These are phyloP conservation scores for Cynodonichthys magdalenae DNA, from an alignment of 2,797 vertebrate genomes.

Conservation along the genomic window DNA sequence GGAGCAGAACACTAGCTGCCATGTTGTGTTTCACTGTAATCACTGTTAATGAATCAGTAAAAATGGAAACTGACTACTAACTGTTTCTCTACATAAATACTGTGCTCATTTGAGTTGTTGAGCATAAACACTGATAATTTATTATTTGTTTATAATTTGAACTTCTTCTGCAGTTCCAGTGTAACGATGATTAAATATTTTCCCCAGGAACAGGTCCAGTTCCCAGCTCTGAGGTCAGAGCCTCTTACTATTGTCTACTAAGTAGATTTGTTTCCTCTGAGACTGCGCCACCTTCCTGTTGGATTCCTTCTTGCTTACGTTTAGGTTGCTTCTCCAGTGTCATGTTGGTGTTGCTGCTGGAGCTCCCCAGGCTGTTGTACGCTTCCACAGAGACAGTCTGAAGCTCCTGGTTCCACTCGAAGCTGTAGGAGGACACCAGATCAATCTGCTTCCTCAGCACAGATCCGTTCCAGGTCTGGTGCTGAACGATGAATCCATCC, in stretches of 20 bases:
- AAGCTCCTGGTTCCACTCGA: conserved; percentile 81
- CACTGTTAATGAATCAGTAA: too few species aligned
- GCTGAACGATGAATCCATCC: conserved; percentile 81
- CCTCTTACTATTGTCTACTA: neutral
- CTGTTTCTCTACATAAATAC: too few species aligned
- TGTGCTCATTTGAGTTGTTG: too few species aligned
- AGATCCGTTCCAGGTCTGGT: conserved; percentile 58
- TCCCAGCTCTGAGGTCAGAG: neutral
- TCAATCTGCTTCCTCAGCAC: conserved; percentile 71
- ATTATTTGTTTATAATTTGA: neutral
- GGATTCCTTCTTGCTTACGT: conserved; percentile 68
- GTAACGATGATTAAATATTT: neutral
- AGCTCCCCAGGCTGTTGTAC: conserved; percentile 87
- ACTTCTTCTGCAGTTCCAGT: neutral
- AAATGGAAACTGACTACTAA: too few species aligned
- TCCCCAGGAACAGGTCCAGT: neutral
- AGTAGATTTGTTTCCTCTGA: neutral
- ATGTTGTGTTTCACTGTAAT: too few species aligned
- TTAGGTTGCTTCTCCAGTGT: conserved; percentile 81
- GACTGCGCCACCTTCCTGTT: neutral
- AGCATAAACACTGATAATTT: neutral
- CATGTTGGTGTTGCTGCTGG: conserved; percentile 86
- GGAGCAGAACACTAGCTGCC: too few species aligned
- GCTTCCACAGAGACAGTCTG: conserved; percentile 86
- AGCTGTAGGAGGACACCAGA: conserved; percentile 79